phyloP scores from a whole-genome alignment of 2,888 invertebrate species.

The Tetramorium bicarinatum region DNA sequence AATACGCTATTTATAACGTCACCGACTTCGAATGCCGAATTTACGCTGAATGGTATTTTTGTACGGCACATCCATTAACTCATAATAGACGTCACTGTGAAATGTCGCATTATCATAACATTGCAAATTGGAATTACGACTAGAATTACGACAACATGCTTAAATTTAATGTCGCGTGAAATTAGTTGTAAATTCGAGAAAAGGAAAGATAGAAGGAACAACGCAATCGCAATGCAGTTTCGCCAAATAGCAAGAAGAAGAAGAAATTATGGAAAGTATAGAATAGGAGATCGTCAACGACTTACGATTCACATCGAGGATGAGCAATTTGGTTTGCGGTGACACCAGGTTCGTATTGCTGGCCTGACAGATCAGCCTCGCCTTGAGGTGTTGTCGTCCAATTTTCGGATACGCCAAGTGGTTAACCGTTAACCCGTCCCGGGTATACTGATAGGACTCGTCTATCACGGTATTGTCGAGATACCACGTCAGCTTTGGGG shows the following conservation, averaged over 20 bases:
- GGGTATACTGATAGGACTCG: conserved; percentile 91
- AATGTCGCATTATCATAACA: conserved; percentile 30
- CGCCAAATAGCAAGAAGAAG: not conserved
- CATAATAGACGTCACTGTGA: not conserved
- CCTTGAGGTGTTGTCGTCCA: conserved; percentile 93
- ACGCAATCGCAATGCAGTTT: not conserved
- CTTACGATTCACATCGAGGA: conserved; percentile 95
- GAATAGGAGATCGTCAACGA: conserved; percentile 79
- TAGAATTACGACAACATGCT: conserved; percentile 4
- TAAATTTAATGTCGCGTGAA: conserved; percentile 19
- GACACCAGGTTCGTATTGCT: conserved; percentile 94
- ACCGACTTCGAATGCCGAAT: not conserved
- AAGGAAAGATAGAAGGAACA: not conserved
- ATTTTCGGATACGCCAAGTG: conserved; percentile 93
- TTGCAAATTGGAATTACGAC: conserved; percentile 20
- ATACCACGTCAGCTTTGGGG: conserved; percentile 94
- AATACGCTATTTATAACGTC: conserved; percentile 4
- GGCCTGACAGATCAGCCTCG: conserved; percentile 94
- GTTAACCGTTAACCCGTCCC: conserved; percentile 92
- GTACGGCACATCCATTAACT: not conserved
- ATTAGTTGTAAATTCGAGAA: not conserved
- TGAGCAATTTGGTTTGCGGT: conserved; percentile 92
- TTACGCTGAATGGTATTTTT: conserved; percentile 12
- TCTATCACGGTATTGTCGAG: conserved; percentile 94
- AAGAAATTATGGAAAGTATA: not conserved